These are phyloP conservation scores for Azorinus chamasolen DNA, from an alignment of 2,888 invertebrate species.

Conservation along the genomic window DNA sequence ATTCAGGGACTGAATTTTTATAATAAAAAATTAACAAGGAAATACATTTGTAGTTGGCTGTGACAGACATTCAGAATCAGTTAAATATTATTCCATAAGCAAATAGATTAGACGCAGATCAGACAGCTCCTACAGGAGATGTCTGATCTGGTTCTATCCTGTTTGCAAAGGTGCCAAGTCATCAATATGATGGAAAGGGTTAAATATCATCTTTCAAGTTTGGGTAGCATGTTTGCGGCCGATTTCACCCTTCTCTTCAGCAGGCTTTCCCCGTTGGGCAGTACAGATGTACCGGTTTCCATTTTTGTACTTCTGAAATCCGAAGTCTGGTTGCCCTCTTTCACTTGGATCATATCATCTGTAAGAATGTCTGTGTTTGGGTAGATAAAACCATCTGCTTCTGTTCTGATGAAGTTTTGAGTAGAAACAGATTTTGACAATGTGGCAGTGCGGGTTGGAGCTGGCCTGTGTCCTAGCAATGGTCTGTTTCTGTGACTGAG, in stretches of 20 bases:
- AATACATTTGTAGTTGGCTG: too few species aligned
- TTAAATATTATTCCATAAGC: too few species aligned
- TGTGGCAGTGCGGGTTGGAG: neutral
- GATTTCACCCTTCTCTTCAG: slow-evolving; percentile 62
- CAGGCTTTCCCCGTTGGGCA: slow-evolving; percentile 47
- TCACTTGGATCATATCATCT: slow-evolving; percentile 52
- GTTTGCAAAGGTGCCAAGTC: too few species aligned
- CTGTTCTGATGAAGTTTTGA: slow-evolving; percentile 26
- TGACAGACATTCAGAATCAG: too few species aligned
- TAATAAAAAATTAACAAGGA: too few species aligned
- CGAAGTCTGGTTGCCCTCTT: slow-evolving; percentile 41
- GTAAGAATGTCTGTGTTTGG: slow-evolving; percentile 49
- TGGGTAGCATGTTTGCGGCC: slow-evolving; percentile 58
- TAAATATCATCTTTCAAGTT: slow-evolving; percentile 5
- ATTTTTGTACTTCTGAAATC: slow-evolving; percentile 9
- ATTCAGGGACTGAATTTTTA: too few species aligned
- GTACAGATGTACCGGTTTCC: neutral
- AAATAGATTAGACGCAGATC: too few species aligned
- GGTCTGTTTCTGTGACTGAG: too few species aligned
- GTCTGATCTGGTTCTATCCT: too few species aligned
- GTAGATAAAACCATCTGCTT: slow-evolving; percentile 42
- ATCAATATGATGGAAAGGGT: neutral
- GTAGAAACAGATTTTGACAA: slow-evolving; percentile 19
- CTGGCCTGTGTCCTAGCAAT: neutral
- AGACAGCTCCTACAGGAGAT: too few species aligned